Evolutionary conservation across 2,113 vertebrate species (phyloP).

Genomic region (Acanthisitta chloris): DNA sequence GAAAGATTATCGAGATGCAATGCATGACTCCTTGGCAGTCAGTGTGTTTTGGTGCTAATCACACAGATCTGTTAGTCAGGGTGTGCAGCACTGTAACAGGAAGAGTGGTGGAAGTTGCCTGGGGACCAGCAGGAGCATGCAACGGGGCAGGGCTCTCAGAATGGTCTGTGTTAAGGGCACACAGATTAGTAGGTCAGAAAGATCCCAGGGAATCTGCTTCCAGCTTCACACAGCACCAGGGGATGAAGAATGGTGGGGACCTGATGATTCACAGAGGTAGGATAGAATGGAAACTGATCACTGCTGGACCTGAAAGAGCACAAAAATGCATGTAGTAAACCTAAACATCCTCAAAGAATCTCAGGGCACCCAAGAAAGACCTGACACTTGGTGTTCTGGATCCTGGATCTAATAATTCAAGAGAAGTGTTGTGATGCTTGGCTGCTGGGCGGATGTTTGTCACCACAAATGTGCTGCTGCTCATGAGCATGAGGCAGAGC

Average conservation of each 20-base stretch:
- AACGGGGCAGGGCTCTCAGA: background rate
- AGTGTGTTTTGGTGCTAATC: background rate
- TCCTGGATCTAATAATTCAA: background rate
- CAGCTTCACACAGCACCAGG: background rate
- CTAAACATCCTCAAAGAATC: background rate
- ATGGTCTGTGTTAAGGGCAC: background rate
- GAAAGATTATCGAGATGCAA: background rate
- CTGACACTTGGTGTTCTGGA: rapidly evolving
- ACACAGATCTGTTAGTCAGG: background rate
- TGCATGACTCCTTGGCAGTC: background rate
- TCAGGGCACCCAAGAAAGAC: rapidly evolving
- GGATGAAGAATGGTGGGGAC: background rate
- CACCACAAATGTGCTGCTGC: background rate
- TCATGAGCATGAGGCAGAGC: background rate
- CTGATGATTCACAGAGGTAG: background rate
- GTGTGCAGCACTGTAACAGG: background rate
- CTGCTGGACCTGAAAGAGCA: background rate
- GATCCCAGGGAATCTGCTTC: background rate
- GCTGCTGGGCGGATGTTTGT: background rate
- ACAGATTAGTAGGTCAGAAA: background rate
- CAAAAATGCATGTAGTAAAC: background rate
- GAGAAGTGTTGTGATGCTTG: rapidly evolving
- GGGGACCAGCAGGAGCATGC: background rate
- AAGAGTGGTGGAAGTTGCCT: background rate
- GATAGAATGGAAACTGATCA: background rate